Evolutionary conservation across 2,113 vertebrate genomes (phyloP).

Genomic region (Irena cyanogastra): DNA sequence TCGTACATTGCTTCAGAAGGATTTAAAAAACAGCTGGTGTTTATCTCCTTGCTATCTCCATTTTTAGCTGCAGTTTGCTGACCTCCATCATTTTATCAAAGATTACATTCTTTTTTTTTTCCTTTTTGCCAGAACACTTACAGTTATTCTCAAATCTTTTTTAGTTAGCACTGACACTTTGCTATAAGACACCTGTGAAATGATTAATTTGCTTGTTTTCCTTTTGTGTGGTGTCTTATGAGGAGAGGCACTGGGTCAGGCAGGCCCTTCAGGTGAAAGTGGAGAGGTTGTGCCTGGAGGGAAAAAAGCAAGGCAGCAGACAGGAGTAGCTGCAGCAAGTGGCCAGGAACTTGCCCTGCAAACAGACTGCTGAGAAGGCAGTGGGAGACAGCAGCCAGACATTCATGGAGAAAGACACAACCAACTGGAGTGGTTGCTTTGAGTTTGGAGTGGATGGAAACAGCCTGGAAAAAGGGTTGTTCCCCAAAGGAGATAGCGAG

Average conservation of each 20-base stretch:
- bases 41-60: conserved; percentile 41
- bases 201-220: neutral
- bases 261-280: neutral
- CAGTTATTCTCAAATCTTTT: conserved; percentile 8
- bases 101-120: neutral
- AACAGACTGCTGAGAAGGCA: neutral
- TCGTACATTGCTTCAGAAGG: neutral
- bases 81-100: conserved; percentile 28
- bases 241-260: neutral
- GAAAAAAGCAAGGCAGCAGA: neutral
- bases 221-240: neutral
- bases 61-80: conserved; percentile 56
- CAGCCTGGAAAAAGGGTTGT: neutral
- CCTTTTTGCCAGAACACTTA: neutral
- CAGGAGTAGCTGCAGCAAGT: neutral
- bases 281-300: neutral
- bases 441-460: neutral
- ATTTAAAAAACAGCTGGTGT: conserved; percentile 55
- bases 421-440: neutral
- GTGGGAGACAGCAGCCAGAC: neutral
- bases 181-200: conserved; percentile 26
- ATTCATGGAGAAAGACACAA: neutral
- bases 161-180: neutral
- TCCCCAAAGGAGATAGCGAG: neutral
- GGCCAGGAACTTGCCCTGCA: neutral